Conservation (phyloP, 2,797 vertebrate species). For the Tarsius wallacei region DNA sequence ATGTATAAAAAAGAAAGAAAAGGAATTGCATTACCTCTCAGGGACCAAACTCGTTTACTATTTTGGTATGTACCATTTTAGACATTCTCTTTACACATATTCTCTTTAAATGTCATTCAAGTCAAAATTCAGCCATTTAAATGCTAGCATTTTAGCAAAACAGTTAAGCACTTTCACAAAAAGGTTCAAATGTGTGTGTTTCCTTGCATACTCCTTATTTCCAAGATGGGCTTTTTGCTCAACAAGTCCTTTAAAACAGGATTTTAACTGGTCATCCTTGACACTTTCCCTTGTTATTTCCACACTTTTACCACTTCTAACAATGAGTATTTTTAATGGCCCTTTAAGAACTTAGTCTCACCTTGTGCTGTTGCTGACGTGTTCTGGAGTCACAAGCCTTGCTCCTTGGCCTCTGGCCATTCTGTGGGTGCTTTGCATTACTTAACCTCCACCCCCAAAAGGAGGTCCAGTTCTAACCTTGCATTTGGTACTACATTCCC, state of each 20-base stretch:
- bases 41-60: neutral
- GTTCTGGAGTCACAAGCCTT: constrained; percentile 80
- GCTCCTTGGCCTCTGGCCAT: constrained; percentile 82
- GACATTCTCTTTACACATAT: neutral
- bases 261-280: constrained; percentile 60
- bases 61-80: neutral
- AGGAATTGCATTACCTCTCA: neutral
- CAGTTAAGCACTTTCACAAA: neutral
- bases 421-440: constrained; percentile 80
- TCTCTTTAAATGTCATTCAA: constrained; percentile 34
- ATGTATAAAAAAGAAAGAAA: neutral
- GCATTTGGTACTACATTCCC: constrained; percentile 64
- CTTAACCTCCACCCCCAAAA: constrained; percentile 80
- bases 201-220: constrained; percentile 16
- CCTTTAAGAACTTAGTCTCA: constrained; percentile 79
- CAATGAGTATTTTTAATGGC: constrained; percentile 66
- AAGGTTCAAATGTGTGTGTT: neutral
- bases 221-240: constrained; percentile 25
- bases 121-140: constrained; percentile 57
- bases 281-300: constrained; percentile 10
- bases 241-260: neutral
- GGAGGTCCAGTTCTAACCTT: constrained; percentile 78
- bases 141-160: constrained; percentile 56
- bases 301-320: constrained; percentile 30
- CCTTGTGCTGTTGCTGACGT: constrained; percentile 63